phyloP scores from a whole-genome alignment of 2,113 vertebrate genomes.

The Lanius collurio region DNA sequence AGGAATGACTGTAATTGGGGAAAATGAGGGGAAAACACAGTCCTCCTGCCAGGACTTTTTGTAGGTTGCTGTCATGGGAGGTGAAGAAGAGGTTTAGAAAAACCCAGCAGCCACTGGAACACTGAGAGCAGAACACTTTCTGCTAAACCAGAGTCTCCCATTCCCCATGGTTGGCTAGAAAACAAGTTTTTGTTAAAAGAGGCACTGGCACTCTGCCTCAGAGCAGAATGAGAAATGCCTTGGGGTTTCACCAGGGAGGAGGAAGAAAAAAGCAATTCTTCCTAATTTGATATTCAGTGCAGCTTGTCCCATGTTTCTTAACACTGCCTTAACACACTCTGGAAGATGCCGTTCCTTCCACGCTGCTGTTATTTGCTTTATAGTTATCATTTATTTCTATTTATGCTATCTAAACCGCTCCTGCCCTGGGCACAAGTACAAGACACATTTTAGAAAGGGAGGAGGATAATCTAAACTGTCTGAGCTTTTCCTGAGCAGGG shows the following conservation, averaged over 20 bases:
- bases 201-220: background rate
- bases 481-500: background rate
- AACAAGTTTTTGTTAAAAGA: conserved; percentile 21
- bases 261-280: background rate
- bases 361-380: background rate
- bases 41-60: background rate
- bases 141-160: background rate
- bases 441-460: background rate
- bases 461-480: background rate
- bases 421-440: background rate
- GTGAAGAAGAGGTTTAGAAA: background rate
- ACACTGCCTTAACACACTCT: background rate
- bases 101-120: background rate
- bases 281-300: background rate
- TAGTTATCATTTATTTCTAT: conserved; percentile 33
- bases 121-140: background rate
- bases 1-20: rapidly evolving
- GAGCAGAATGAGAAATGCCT: background rate
- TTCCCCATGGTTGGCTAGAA: background rate
- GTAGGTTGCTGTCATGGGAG: background rate
- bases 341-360: background rate
- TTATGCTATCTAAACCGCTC: background rate
- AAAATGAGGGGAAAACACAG: background rate
- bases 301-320: background rate
- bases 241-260: background rate